Conservation (phyloP, 1,140 invertebrate genomes). For the Wiebesia pumilae region DNA sequence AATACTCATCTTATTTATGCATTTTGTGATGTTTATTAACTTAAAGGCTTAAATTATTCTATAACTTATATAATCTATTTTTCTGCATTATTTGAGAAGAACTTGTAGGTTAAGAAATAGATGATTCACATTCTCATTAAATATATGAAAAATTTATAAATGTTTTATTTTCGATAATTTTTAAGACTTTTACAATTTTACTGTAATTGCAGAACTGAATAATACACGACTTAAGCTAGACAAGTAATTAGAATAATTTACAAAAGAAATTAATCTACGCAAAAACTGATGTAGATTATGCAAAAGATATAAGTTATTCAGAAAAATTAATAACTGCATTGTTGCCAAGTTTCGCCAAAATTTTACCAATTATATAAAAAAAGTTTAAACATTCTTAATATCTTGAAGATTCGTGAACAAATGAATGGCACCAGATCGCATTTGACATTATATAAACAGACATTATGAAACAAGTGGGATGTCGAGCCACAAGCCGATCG, state of each 20-base stretch:
- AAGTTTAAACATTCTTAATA: too few species aligned
- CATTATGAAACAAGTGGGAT: too few species aligned
- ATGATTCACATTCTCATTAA: not conserved
- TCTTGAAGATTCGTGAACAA: too few species aligned
- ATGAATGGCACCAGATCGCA: too few species aligned
- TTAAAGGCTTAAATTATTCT: not conserved
- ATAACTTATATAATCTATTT: not conserved
- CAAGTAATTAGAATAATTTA: not conserved
- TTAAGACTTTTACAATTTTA: not conserved
- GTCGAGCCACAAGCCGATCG: too few species aligned
- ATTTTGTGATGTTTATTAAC: not conserved
- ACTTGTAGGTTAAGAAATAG: not conserved
- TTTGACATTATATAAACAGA: too few species aligned
- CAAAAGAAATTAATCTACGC: not conserved
- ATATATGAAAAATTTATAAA: too few species aligned
- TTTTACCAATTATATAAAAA: too few species aligned
- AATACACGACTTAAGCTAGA: not conserved
- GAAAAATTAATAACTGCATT: not conserved
- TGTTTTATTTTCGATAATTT: not conserved
- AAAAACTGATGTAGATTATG: not conserved
- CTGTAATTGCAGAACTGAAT: not conserved
- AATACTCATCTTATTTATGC: too few species aligned
- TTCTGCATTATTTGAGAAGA: not conserved
- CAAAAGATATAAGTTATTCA: not conserved
- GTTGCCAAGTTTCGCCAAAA: not conserved